Base-by-base conservation (phyloP, 2,797 vertebrate genomes). In the Acestrorhynchus altus region DNA sequence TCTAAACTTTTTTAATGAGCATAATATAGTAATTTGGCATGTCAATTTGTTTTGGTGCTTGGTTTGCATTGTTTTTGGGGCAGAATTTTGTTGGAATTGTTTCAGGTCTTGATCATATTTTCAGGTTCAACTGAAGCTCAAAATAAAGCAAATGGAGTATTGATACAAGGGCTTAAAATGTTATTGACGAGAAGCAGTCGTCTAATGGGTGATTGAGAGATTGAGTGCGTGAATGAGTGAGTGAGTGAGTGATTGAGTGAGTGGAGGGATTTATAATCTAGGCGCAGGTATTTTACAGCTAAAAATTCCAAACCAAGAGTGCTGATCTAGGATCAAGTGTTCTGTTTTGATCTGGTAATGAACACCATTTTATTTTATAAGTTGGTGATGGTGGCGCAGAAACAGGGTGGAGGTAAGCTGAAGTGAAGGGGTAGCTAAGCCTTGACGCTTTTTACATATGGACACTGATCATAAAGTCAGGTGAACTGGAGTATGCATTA, bases 401-500 rank as follows among this genome's bases (percentile, higher is more conserved):
- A 4, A 7, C 7, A 8, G 24, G 39, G n/a, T 2, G 42, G 4
- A 67, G 42, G 65, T 46, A 44, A 10, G 20, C 20, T 24, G 20
- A n/a, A 31, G 42, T 60, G 68, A 78, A 24, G 60, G 39, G 42
- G 47, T 18, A 40, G 49, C 51, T 65, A 20, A 72, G 11, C 35
- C 35, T 40, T 10, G 2, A 22, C 49, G 13, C 40, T 59, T 72
- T 72, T 78, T 42, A 61, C 56, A 70, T 70, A 42, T 61, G 16
- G 35, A 61, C 72, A 28, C 10, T 52, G 68, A 75, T 71, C 57
- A 40, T 72, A 74, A 81, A 85, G 73, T 81, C 75, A 64, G 60
- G 42, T 74, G 77, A 71, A 59, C 61, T 81, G 76, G 71, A 63
- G 63, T 75, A 46, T 28, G 77, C 70, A 77, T 83, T 83, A 78